Conservation (phyloP, 2,113 vertebrate species). For the Potamarius usumacintae region DNA sequence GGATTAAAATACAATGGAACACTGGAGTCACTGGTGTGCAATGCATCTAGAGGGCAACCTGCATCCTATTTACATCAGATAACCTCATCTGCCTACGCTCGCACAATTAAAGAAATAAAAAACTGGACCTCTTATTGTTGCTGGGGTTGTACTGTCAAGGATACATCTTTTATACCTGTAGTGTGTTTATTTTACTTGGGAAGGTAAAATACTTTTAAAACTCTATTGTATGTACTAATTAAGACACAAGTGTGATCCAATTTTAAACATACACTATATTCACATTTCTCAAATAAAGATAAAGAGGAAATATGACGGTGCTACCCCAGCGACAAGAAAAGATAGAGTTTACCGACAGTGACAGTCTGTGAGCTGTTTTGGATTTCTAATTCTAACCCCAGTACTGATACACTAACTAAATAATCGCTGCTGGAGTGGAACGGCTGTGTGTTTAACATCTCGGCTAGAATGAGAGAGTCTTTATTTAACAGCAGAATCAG, state of each 20-base stretch:
- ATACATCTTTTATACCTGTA: not conserved
- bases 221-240: too few relatives aligned
- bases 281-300: not conserved
- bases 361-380: not conserved
- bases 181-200: not conserved
- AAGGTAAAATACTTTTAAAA: not conserved
- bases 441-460: not conserved
- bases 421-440: not conserved
- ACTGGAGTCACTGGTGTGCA: conserved; percentile 27
- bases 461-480: not conserved
- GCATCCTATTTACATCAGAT: not conserved
- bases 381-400: not conserved
- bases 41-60: conserved; percentile 7
- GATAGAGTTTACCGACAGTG: not conserved
- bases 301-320: not conserved
- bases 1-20: conserved; percentile 38
- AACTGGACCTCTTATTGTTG: not conserved
- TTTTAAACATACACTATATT: not conserved
- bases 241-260: not conserved
- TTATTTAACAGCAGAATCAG: not conserved
- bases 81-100: not conserved
- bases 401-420: not conserved
- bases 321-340: not conserved
- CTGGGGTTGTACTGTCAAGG: not conserved
- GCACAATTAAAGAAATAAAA: not conserved